Percentiles rank a stretch among this genome's conserved stretches.
These are phyloP conservation scores for Arctia plantaginis DNA, from an alignment of 2,888 invertebrate species.

Conservation along the genomic window DNA sequence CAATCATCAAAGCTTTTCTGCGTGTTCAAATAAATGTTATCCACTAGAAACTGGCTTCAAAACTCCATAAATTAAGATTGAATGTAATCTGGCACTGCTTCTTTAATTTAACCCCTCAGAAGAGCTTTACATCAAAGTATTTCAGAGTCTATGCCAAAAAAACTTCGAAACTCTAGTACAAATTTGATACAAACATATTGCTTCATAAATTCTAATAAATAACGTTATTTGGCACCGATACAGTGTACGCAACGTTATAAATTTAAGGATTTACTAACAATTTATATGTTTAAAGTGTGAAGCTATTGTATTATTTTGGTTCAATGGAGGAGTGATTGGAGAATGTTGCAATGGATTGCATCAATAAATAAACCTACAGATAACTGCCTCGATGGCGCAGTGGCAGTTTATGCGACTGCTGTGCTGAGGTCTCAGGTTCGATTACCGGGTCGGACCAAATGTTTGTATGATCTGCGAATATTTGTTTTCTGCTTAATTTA, in stretches of 20 bases:
- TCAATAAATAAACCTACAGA: slow-evolving; percentile 9
- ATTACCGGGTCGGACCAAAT: too few relatives aligned
- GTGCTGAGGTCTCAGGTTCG: too few relatives aligned
- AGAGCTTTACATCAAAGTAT: slow-evolving; percentile 36
- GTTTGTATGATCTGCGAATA: too few relatives aligned
- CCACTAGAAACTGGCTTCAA: not conserved
- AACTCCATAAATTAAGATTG: slow-evolving; percentile 25
- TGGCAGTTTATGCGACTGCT: too few relatives aligned
- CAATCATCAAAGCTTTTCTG: too few relatives aligned
- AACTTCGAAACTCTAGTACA: slow-evolving; percentile 37
- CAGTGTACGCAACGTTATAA: slow-evolving; percentile 47
- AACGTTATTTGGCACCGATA: slow-evolving; percentile 56
- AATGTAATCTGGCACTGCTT: slow-evolving; percentile 38
- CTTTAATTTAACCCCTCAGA: slow-evolving; percentile 39
- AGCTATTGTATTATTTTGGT: slow-evolving; percentile 35
- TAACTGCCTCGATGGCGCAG: too few relatives aligned
- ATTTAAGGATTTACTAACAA: slow-evolving; percentile 55
- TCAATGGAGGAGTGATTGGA: slow-evolving; percentile 26
- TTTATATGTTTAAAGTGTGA: slow-evolving; percentile 49
- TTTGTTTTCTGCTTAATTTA: too few relatives aligned
- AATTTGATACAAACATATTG: slow-evolving; percentile 54
- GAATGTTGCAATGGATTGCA: slow-evolving; percentile 17
- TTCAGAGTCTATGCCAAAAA: slow-evolving; percentile 43
- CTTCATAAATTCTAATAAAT: slow-evolving; percentile 55
- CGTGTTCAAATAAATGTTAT: not conserved